phyloP scores from a whole-genome alignment of 2,888 invertebrate species.

The Tetragonula carbonaria region DNA sequence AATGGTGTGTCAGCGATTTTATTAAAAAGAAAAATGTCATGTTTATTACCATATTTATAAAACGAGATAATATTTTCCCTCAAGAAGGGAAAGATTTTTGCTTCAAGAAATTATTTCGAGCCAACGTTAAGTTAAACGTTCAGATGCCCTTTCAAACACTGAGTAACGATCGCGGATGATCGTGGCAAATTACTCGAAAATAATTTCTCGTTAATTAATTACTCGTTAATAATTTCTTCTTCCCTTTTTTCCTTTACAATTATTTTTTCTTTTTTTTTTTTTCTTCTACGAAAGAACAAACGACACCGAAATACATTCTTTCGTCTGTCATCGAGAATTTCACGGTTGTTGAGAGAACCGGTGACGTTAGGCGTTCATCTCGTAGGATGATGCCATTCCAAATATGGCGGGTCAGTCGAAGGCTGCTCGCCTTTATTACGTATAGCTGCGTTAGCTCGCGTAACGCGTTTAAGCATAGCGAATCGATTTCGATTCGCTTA shows the following conservation, averaged over 20 bases:
- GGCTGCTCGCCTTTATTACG: constrained; percentile 65
- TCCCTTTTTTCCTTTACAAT: background rate
- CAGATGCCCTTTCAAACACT: background rate
- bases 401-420: constrained; percentile 83
- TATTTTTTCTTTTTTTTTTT: background rate
- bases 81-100: background rate
- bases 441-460: constrained; percentile 56
- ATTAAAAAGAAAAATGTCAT: too few species aligned
- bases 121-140: background rate
- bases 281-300: background rate
- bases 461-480: constrained; percentile 54
- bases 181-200: background rate
- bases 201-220: too few species aligned
- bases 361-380: constrained; percentile 83
- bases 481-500: constrained; percentile 47
- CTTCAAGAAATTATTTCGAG: background rate
- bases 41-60: too few species aligned
- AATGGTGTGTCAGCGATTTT: too few species aligned
- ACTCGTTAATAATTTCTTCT: background rate
- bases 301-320: background rate
- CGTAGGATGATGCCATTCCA: constrained; percentile 86
- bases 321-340: constrained; percentile 8
- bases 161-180: too few species aligned
- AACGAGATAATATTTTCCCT: too few species aligned
- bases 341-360: constrained; percentile 49